These are phyloP conservation scores for Gonioctena quinquepunctata DNA, from an alignment of 1,140 invertebrate genomes.

Conservation along the genomic window DNA sequence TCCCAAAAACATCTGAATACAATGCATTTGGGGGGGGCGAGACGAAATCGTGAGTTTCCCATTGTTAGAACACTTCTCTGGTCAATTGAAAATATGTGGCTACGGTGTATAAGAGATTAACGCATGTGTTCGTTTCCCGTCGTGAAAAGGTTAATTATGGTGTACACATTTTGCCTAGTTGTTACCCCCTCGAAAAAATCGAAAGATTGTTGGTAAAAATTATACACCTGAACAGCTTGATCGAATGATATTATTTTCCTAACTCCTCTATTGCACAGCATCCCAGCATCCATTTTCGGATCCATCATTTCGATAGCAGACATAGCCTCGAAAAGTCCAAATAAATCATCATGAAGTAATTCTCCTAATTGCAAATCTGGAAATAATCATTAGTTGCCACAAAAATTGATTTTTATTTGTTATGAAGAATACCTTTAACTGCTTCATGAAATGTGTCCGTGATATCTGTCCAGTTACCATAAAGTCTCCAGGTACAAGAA, in stretches of 20 bases:
- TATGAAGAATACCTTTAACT: constrained; percentile 66
- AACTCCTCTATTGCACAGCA: constrained; percentile 89
- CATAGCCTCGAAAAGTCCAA: constrained; percentile 98
- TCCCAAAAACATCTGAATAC: too few species aligned
- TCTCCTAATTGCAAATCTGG: constrained; percentile 84
- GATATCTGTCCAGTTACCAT: constrained; percentile 73
- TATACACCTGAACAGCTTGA: constrained; percentile 76
- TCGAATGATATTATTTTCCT: constrained; percentile 87
- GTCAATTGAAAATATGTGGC: too few species aligned
- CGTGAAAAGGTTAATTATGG: too few species aligned
- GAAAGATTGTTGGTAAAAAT: background rate
- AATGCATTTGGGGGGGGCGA: too few species aligned
- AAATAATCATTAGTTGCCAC: constrained; percentile 28
- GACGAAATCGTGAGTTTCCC: too few species aligned
- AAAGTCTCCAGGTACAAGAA: background rate
- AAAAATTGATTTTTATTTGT: background rate
- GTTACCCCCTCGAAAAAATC: too few species aligned
- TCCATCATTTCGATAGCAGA: constrained; percentile 99
- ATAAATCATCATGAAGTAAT: constrained; percentile 81
- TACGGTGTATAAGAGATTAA: too few species aligned
- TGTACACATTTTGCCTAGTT: too few species aligned
- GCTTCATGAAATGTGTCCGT: constrained; percentile 76
- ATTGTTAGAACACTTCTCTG: too few species aligned
- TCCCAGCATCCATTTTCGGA: constrained; percentile 99
- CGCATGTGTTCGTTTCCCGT: too few species aligned